Conservation (phyloP, 2,888 invertebrate genomes). For the Drosophila mettleri region DNA sequence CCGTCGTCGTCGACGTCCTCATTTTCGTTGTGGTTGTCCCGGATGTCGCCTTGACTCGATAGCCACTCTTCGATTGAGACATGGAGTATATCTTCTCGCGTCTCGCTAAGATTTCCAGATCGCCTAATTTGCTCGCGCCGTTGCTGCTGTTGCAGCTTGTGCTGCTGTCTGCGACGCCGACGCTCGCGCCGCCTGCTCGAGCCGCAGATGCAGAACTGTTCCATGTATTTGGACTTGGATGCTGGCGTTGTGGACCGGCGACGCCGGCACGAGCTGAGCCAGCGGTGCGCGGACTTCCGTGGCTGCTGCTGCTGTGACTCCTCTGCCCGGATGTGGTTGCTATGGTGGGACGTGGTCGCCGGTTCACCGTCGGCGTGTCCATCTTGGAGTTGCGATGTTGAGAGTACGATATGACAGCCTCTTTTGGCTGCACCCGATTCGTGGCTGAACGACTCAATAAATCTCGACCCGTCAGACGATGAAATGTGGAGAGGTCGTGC, state of each 20-base stretch:
- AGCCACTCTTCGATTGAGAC: conserved; percentile 86
- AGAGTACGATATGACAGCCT: conserved; percentile 85
- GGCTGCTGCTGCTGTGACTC: conserved; percentile 72
- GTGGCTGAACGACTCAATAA: conserved; percentile 85
- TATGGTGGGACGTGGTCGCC: conserved; percentile 82
- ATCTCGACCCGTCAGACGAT: conserved; percentile 85
- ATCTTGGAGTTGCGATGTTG: conserved; percentile 86
- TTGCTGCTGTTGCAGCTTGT: conserved; percentile 82
- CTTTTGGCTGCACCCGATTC: conserved; percentile 85
- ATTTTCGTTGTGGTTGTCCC: conserved; percentile 62
- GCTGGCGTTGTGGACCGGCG: conserved; percentile 81
- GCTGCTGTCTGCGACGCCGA: conserved; percentile 79
- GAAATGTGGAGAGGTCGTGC: conserved; percentile 86
- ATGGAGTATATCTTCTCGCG: conserved; percentile 85
- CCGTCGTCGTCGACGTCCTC: conserved; percentile 50
- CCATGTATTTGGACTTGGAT: conserved; percentile 87
- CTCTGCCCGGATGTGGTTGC: conserved; percentile 27
- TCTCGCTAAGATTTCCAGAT: conserved; percentile 89
- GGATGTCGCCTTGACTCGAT: conserved; percentile 83
- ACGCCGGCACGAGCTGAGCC: conserved; percentile 80
- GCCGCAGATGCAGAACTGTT: conserved; percentile 89
- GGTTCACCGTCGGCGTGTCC: conserved; percentile 85
- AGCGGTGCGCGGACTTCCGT: conserved; percentile 67
- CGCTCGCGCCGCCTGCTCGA: conserved; percentile 84
- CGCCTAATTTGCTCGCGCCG: conserved; percentile 86